Evolutionary conservation across 2,113 vertebrate species (phyloP), one percentile per base, ranked within the genome.

Genomic region (Bubo scandiacus): DNA sequence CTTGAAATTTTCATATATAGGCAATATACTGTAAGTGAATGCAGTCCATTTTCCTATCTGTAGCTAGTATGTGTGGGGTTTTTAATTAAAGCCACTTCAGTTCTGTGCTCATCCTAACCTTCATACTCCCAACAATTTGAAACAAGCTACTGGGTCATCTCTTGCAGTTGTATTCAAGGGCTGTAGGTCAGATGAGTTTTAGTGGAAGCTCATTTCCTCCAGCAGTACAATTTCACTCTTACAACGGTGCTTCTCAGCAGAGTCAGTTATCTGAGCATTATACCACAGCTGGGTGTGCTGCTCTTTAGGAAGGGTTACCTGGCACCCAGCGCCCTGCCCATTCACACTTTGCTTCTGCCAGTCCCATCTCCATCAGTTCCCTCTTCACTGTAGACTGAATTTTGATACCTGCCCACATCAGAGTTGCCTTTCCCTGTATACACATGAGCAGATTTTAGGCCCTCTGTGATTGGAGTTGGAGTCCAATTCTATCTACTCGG

Each of bases 21-120:
- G 59, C 59, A 66, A 77, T 72, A 65, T 61, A 86, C 20, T 52
- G 26, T 74, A 79, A 26, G 49, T 67, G 68, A 95, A 73, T 30
- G 40, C 55, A 91, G 83, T 72, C 65, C n/a, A 38, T 89, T 92
- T 94, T 70, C 42, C 81, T 91, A 90, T 49, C 84, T 90, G 84
- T 78, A 96, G 72, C 59, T 91, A 78, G 30, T 38, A 30, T 84
- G 81, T 1, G 1, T 42, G 61, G 13, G 3, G 7, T 65, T 84
- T 94, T 49, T 40, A 61, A 82, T 70, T 88, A 65, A 82, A 84
- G 62, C 51, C 73, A 75, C 38, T 92, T 88, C 43, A 81, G 65
- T 49, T 86, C 55, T 71, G 23, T 86, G 42, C 42, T 86, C 49
- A 73, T 66, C 30, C 62, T 82, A 79, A 67, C 30, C 40, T 43